Conservation (phyloP, 2,113 vertebrate genomes). For the Tonatia bakeri region DNA sequence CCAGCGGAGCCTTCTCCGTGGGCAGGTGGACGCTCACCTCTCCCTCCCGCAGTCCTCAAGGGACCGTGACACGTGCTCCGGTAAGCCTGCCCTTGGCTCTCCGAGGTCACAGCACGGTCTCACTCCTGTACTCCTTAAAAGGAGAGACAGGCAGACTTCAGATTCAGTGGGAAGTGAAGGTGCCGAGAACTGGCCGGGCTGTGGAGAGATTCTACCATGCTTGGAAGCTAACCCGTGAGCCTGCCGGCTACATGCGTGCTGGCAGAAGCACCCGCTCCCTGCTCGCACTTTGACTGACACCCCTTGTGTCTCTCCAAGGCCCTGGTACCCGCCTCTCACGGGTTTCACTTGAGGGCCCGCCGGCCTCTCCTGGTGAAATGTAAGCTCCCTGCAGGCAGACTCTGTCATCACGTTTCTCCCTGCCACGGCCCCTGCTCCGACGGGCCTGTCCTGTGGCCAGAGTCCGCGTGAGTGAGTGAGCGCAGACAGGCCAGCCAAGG, state of each 20-base stretch:
- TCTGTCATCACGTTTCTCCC: neutral
- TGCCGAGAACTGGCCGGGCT: neutral
- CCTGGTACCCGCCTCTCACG: no score
- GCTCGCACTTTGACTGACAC: neutral
- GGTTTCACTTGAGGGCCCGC: neutral
- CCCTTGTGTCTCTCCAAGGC: neutral
- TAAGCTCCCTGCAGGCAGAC: neutral
- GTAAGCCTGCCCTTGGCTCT: neutral
- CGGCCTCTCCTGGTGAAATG: neutral
- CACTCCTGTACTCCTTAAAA: neutral
- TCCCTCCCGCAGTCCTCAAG: fast-evolving
- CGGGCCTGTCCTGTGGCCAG: neutral
- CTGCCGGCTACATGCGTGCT: neutral
- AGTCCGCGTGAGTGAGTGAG: neutral
- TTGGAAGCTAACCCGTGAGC: neutral
- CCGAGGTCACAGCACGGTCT: no score
- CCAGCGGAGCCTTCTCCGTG: neutral
- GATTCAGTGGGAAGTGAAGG: neutral
- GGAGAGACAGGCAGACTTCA: neutral
- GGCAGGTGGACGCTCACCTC: no score
- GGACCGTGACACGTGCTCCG: neutral
- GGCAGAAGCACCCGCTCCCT: no score
- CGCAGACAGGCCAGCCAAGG: neutral
- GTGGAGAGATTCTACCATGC: neutral
- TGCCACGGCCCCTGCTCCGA: neutral